Percentiles rank a stretch among this genome's conserved stretches.
Evolutionary conservation across 2,113 vertebrate genomes (phyloP).

Genomic region (Atherinomorus stipes): DNA sequence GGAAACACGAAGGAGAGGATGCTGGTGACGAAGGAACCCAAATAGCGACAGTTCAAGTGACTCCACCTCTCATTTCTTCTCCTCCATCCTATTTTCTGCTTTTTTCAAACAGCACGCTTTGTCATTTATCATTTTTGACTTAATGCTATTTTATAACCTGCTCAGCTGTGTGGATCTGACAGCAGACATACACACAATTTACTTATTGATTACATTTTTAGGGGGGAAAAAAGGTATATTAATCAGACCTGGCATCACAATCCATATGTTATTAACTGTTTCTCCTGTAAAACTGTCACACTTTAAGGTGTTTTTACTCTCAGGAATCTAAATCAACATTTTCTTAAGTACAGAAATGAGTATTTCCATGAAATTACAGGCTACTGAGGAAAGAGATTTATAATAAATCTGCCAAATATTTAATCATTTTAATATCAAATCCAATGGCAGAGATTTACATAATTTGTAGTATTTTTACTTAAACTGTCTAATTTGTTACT

Average conservation of each 20-base stretch:
- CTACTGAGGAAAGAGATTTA: too few species aligned
- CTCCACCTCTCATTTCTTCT: constrained; percentile 3
- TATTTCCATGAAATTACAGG: too few species aligned
- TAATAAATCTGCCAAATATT: too few species aligned
- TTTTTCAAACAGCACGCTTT: not conserved
- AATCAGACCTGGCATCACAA: not conserved
- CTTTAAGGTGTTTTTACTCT: too few species aligned
- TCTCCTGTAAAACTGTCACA: too few species aligned
- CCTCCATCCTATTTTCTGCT: not conserved
- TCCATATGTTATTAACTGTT: not conserved
- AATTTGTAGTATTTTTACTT: too few species aligned
- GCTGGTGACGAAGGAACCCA: constrained; percentile 31
- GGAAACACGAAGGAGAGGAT: constrained; percentile 60
- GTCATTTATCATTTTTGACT: not conserved
- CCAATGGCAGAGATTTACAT: too few species aligned
- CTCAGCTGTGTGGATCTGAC: not conserved
- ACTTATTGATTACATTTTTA: not conserved
- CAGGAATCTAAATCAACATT: too few species aligned
- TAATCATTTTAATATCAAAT: too few species aligned
- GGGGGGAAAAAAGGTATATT: not conserved
- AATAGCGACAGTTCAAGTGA: constrained; percentile 16
- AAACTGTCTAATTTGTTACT: too few species aligned
- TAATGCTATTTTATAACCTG: not conserved
- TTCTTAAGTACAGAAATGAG: too few species aligned
- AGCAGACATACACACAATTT: too few species aligned